Base-by-base conservation (phyloP, 2,888 invertebrate genomes). In the Trichopoda pennipes region DNA sequence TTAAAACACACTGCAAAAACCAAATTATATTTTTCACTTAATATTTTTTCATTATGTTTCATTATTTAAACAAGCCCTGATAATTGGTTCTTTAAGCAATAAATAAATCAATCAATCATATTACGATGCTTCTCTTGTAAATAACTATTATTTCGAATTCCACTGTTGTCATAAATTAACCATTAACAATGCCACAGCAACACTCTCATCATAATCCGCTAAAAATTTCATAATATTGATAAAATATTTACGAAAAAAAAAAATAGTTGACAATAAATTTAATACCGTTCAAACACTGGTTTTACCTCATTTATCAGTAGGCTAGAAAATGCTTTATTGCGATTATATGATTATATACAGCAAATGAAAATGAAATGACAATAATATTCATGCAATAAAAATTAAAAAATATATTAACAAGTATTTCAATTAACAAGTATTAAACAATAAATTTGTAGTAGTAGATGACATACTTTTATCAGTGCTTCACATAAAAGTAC, bases 361-460 rank as follows among this genome's bases (percentile, higher is more conserved):
- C 51, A 23, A 44, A 7, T 14, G 10, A 51, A 66, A 42, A 17
- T 32, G 3, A 38, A 47, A 28, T 51, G 23, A 21, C 19, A 51
- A 16, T 28, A 28, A 75, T 12, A 17, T 44, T 6, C 23, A 44
- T 17, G 16, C 3, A 23, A 44, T 14, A 44, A 19, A 2, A 44
- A 42, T 4, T 28, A 63, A 23, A 53, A 28, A 47, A 28, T 6
- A 12, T 10, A 14, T 9, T 61, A 32, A 10, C 58, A 61, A 53
- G 61, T 63, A 55, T 63, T 56, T 56, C 61, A 69, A 75, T 77
- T 77, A 77, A 77, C 69, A 63, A 42, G 69, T 55, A 55, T 61
- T 58, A 60, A 68, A 76, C 19, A 19, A 10, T 35, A 17, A 12
- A 68, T 28, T 17, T 44, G n/a, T 16, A 44, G 6, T 0, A 14